These are phyloP conservation scores for Drosophila imparisetae DNA, from an alignment of 2,888 invertebrate species.

Conservation along the genomic window DNA sequence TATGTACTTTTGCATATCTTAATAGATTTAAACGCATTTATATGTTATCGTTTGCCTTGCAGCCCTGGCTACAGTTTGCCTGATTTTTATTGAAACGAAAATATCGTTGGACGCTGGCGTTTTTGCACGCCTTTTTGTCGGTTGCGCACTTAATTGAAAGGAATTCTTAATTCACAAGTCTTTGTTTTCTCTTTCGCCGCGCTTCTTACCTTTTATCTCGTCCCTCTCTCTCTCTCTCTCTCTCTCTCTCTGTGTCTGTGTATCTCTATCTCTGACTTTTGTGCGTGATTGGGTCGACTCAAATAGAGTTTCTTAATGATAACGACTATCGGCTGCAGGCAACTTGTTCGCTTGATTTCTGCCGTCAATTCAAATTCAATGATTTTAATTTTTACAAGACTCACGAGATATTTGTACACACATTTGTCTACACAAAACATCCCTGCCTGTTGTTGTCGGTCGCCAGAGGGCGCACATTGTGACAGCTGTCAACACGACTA, in stretches of 20 bases:
- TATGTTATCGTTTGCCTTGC: not conserved
- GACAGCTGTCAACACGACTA: constrained; percentile 33
- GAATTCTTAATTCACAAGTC: constrained; percentile 73
- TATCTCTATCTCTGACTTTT: constrained; percentile 24
- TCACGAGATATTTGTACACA: constrained; percentile 19
- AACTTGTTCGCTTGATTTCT: constrained; percentile 33
- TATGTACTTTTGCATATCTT: not conserved
- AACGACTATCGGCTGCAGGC: constrained; percentile 45
- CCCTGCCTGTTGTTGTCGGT: not conserved
- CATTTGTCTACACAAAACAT: constrained; percentile 16
- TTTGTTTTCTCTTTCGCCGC: not conserved
- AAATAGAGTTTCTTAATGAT: constrained; percentile 57
- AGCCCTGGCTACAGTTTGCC: constrained; percentile 41
- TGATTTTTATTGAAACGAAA: constrained; percentile 78
- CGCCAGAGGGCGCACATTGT: constrained; percentile 30
- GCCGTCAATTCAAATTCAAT: constrained; percentile 26
- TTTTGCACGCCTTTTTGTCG: constrained; percentile 63
- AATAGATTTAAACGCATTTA: not conserved
- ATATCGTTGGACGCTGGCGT: constrained; percentile 59
- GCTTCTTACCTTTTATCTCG: not conserved
- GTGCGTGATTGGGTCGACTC: constrained; percentile 71
- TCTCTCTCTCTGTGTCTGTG: not conserved
- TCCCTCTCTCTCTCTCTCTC: not conserved
- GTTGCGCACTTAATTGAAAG: constrained; percentile 75
- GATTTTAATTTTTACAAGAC: constrained; percentile 30